Percentiles rank a stretch among this genome's conserved stretches.
Conservation (phyloP, 2,113 vertebrate species). For the Spizaetus ornatus region DNA sequence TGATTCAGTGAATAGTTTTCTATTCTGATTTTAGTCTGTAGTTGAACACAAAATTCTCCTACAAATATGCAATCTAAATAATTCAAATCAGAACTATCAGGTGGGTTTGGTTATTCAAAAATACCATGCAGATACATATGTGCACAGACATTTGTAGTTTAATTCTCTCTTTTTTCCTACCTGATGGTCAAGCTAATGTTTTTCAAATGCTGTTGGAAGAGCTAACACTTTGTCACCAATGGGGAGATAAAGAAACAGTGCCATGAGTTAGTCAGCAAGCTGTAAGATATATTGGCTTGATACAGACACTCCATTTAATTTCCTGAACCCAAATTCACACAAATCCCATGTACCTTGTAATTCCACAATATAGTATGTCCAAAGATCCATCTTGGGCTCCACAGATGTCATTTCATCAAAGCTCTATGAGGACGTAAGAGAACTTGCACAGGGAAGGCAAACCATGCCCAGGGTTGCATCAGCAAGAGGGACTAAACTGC, state of each 20-base stretch:
- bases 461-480: neutral
- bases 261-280: accelerated
- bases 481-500: neutral
- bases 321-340: neutral
- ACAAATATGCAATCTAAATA: neutral
- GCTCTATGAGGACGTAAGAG: neutral
- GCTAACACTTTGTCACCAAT: neutral
- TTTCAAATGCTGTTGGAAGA: neutral
- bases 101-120: neutral
- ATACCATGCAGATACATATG: neutral
- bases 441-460: neutral
- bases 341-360: neutral
- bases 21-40: neutral
- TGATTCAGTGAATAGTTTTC: neutral
- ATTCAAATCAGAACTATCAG: neutral
- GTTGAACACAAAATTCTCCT: neutral
- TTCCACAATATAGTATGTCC: neutral
- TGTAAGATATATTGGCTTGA: neutral
- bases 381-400: neutral
- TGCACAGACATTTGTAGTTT: neutral
- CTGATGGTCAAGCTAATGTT: neutral
- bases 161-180: neutral
- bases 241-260: neutral
- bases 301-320: neutral
- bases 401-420: neutral